phyloP scores from a whole-genome alignment of 2,888 invertebrate genomes.

The Merodon equestris region DNA sequence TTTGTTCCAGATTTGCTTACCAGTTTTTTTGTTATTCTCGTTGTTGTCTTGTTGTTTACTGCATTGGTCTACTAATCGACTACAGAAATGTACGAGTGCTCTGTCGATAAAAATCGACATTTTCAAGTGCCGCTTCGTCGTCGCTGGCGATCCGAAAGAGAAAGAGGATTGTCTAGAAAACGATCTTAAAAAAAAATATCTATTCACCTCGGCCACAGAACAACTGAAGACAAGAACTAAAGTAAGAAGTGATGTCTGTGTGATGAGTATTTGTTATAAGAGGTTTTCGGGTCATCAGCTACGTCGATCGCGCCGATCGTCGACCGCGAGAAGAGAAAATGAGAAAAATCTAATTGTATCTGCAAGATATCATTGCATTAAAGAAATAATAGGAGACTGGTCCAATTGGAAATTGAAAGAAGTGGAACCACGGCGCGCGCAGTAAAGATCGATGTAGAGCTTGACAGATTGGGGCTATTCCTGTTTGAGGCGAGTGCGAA shows the following conservation, averaged over 20 bases:
- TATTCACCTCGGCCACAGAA: background rate
- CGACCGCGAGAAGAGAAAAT: background rate
- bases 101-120: conserved; percentile 47
- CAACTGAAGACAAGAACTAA: conserved; percentile 16
- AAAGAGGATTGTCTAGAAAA: conserved; percentile 22
- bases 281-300: conserved; percentile 55
- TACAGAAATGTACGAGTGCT: conserved; percentile 34
- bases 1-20: conserved; percentile 64
- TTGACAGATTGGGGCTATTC: too few relatives aligned
- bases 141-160: conserved; percentile 12
- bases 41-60: conserved; percentile 27
- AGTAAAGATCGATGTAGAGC: too few relatives aligned
- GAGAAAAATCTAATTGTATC: conserved; percentile 7
- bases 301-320: background rate
- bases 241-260: conserved; percentile 15
- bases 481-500: too few relatives aligned
- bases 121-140: conserved; percentile 29
- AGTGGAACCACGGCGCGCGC: too few relatives aligned
- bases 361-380: background rate
- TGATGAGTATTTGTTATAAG: conserved; percentile 15
- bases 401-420: too few relatives aligned
- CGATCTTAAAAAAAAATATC: conserved; percentile 1
- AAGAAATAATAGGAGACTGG: too few relatives aligned
- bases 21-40: conserved; percentile 38
- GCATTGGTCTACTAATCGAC: conserved; percentile 1